Conservation (phyloP, 2,113 vertebrate genomes). For the Agapornis roseicollis region DNA sequence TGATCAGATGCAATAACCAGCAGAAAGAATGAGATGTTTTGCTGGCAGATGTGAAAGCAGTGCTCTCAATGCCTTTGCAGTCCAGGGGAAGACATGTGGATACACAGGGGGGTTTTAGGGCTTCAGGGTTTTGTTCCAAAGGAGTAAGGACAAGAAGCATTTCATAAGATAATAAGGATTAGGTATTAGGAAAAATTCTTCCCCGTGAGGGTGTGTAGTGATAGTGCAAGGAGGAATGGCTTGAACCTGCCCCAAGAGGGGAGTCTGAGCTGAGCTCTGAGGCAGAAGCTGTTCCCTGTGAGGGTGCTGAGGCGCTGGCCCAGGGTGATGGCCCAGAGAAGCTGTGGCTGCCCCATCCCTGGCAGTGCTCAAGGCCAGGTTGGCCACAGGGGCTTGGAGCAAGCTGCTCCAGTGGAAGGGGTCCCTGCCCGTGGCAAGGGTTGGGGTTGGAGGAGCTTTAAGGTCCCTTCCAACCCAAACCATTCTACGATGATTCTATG, state of each 20-base stretch:
- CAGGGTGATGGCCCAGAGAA: too few relatives aligned
- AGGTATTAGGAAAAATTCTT: not conserved
- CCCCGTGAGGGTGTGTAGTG: not conserved
- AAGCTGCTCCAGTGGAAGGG: not conserved
- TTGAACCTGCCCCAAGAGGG: too few relatives aligned
- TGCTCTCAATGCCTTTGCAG: not conserved
- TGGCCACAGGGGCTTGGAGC: not conserved
- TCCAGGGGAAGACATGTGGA: rapidly evolving
- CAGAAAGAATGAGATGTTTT: not conserved
- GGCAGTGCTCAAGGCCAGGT: not conserved
- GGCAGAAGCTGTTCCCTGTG: not conserved
- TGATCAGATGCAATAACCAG: not conserved
- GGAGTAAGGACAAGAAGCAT: not conserved
- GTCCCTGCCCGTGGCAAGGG: not conserved
- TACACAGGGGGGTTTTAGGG: not conserved
- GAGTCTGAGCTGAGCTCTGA: too few relatives aligned
- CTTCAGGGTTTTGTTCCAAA: not conserved
- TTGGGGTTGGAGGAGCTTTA: not conserved
- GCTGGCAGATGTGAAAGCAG: not conserved
- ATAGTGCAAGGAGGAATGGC: too few relatives aligned
- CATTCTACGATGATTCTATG: not conserved
- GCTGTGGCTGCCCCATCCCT: too few relatives aligned
- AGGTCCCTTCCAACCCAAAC: not conserved
- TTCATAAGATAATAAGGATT: not conserved
- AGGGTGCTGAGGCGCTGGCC: not conserved